phyloP scores from a whole-genome alignment of 2,797 vertebrate species.

The Poecile montanus region DNA sequence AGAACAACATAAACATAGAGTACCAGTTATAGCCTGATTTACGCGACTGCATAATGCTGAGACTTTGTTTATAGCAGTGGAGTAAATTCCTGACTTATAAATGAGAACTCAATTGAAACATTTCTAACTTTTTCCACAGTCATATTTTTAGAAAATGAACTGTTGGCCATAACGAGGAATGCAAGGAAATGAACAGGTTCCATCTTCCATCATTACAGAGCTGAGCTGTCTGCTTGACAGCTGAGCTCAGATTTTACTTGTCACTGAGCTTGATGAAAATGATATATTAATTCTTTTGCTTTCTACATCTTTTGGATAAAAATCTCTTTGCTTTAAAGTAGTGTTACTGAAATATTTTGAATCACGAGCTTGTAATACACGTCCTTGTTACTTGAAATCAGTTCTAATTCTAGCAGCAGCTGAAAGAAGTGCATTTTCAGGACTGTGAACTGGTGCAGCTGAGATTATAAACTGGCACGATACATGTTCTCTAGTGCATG shows the following conservation, averaged over 20 bases:
- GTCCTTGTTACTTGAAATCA: neutral
- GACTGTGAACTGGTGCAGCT: neutral
- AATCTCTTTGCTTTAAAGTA: neutral
- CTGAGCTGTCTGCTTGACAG: neutral
- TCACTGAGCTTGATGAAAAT: neutral
- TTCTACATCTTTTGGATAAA: neutral
- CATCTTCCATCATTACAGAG: neutral
- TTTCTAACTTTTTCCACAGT: slow-evolving; percentile 37
- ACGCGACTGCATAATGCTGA: neutral
- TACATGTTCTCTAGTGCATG: neutral
- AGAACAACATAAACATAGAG: neutral
- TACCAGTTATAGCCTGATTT: neutral
- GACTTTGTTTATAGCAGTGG: neutral
- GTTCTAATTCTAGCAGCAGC: neutral
- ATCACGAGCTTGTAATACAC: neutral
- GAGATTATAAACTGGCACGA: neutral
- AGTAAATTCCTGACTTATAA: slow-evolving; percentile 41
- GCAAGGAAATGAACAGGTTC: slow-evolving; percentile 27
- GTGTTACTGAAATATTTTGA: neutral
- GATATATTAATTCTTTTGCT: slow-evolving; percentile 1
- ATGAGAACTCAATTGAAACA: neutral
- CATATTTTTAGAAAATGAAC: slow-evolving; percentile 32
- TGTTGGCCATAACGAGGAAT: neutral
- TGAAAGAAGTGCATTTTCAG: neutral
- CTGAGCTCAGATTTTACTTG: neutral